Percentiles rank a stretch among this genome's conserved stretches.
phyloP scores from a whole-genome alignment of 2,113 vertebrate species.

The Cnemophilus loriae region DNA sequence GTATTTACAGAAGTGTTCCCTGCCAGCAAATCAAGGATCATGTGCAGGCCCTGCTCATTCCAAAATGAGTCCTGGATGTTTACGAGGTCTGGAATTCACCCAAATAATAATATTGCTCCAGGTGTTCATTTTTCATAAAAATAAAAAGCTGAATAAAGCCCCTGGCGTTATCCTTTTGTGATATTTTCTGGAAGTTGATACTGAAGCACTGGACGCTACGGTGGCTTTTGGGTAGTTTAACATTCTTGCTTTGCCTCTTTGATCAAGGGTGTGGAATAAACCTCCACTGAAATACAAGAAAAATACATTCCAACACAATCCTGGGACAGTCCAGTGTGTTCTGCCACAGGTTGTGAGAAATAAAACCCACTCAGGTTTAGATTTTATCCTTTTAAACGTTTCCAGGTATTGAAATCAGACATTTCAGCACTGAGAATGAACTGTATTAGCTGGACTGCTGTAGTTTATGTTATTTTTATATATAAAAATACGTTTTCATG shows the following conservation, averaged over 20 bases:
- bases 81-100: neutral
- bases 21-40: neutral
- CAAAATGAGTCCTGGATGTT: neutral
- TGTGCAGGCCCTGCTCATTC: neutral
- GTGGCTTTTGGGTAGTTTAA: neutral
- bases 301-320: neutral
- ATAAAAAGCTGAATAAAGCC: neutral
- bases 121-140: slow-evolving; percentile 30
- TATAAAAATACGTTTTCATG: neutral
- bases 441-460: neutral
- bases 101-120: neutral
- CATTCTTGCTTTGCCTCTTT: neutral
- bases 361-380: neutral
- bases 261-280: neutral
- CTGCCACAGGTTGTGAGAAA: neutral
- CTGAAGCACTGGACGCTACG: neutral
- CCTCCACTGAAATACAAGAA: neutral
- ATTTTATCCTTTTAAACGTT: neutral
- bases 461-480: neutral
- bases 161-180: neutral
- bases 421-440: neutral
- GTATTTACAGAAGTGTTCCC: neutral
- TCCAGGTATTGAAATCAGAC: neutral
- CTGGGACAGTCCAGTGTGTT: neutral
- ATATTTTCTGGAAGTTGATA: neutral